Base-by-base conservation (phyloP, 2,113 vertebrate species). In the Oenanthe oenanthe region DNA sequence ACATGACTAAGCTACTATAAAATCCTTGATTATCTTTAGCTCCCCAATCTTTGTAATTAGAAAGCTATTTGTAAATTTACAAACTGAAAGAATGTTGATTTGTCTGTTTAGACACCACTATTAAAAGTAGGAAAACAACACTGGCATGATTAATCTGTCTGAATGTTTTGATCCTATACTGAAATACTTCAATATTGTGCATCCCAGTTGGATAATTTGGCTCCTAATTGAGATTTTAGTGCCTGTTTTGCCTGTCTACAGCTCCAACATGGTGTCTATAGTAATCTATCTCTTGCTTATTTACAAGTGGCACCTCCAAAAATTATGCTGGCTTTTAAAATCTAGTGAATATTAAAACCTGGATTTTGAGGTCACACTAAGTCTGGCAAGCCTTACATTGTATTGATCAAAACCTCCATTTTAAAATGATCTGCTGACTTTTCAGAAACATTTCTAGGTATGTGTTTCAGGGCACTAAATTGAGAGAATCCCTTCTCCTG, bases 201-300 rank as follows among this genome's bases (percentile, higher is more conserved):
- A 60, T 95, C 91, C 77, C 93, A 42, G 60, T 87, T 68, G 91
- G 65, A 66, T 76, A 45, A 88, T 95, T 94, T 92, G 60, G 38
- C 67, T 89, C 54, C 51, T 75, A 65, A 91, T 92, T 79, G 67
- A 95, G 58, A 74, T 95, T 95, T 82, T 92, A 58, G 10, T 94
- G 53, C 26, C 57, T 90, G 20, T 67, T 88, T 80, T 88, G 71
- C 60, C 28, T 92, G 53, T 75, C 57, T 84, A 22, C 57, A 34
- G 63, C 81, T 91, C 57, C 61, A 88, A 1, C 9, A 6, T 71
- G 66, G 32, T 80, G 43, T 72, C 77, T 93, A 0, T 57, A 47
- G 45, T 85, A 61, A 3, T 7, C 34, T 58, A 32, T 61, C 38
- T 18, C 24, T 93, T 91, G 31, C 75, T 91, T 85, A 34, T 72